Evolutionary conservation across 1,140 invertebrate species (phyloP).

Genomic region (Brachionus angularis): DNA sequence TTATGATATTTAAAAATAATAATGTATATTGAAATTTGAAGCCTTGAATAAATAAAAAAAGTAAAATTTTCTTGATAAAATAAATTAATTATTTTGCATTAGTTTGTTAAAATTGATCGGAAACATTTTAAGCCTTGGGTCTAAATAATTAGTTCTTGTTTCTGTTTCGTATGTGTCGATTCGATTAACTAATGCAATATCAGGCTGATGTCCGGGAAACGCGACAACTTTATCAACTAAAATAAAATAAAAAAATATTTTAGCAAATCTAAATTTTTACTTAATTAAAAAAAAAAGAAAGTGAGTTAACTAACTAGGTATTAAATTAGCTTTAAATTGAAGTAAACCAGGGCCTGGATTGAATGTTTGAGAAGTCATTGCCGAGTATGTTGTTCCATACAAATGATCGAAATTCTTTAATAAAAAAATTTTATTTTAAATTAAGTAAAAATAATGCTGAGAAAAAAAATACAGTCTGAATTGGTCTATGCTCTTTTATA

Average conservation of each 20-base stretch:
- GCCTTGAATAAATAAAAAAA: too few species aligned
- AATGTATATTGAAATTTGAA: too few species aligned
- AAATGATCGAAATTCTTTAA: not conserved
- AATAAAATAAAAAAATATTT: not conserved
- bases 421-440: not conserved
- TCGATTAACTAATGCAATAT: not conserved
- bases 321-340: conserved; percentile 11
- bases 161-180: conserved; percentile 20
- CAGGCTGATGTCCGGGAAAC: conserved; percentile 17
- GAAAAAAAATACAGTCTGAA: not conserved
- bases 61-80: too few species aligned
- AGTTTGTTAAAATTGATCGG: conserved; percentile 2
- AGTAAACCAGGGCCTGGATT: not conserved
- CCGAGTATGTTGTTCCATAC: conserved; percentile 13
- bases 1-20: too few species aligned
- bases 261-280: not conserved
- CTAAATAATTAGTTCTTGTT: conserved; percentile 13
- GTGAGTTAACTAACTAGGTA: not conserved
- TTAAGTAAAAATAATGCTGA: not conserved
- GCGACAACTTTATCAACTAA: conserved; percentile 2
- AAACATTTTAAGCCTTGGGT: conserved; percentile 14
- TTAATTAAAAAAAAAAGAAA: too few species aligned
- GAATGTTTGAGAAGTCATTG: not conserved
- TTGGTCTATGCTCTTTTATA: not conserved
- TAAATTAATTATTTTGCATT: conserved; percentile 12